A percentile compares a stretch with the other conserved stretches of the same genome.
phyloP scores from a whole-genome alignment of 2,113 vertebrate species.

The Pogonocichla stellata region DNA sequence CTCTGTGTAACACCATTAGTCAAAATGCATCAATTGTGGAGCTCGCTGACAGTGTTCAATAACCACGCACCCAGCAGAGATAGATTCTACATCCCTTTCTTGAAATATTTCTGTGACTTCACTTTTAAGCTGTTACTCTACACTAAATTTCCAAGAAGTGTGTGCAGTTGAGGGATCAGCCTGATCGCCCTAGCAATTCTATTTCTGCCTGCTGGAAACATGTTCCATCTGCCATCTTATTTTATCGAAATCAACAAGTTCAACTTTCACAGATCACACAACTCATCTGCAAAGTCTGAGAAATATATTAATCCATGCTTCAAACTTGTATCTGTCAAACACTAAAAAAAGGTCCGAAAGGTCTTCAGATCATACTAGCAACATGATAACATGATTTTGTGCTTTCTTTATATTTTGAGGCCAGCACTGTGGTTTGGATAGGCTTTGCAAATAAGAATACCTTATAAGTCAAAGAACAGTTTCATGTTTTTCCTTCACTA shows the following conservation, averaged over 20 bases:
- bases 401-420: background rate
- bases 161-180: background rate
- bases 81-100: background rate
- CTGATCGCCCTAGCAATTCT: background rate
- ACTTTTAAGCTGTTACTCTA: slow-evolving; percentile 11
- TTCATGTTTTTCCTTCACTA: background rate
- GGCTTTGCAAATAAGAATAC: background rate
- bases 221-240: background rate
- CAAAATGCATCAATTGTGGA: background rate
- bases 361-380: background rate
- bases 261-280: background rate
- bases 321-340: background rate
- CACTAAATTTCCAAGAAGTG: background rate
- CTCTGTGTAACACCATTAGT: rapidly evolving
- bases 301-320: background rate
- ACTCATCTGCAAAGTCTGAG: background rate
- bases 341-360: background rate
- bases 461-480: background rate
- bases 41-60: background rate
- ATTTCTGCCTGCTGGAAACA: slow-evolving; percentile 3
- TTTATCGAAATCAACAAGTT: slow-evolving; percentile 7
- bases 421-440: background rate
- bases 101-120: background rate
- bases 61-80: background rate
- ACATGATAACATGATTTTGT: background rate